phyloP scores from a whole-genome alignment of 2,797 vertebrate species.

The Lophius americanus region DNA sequence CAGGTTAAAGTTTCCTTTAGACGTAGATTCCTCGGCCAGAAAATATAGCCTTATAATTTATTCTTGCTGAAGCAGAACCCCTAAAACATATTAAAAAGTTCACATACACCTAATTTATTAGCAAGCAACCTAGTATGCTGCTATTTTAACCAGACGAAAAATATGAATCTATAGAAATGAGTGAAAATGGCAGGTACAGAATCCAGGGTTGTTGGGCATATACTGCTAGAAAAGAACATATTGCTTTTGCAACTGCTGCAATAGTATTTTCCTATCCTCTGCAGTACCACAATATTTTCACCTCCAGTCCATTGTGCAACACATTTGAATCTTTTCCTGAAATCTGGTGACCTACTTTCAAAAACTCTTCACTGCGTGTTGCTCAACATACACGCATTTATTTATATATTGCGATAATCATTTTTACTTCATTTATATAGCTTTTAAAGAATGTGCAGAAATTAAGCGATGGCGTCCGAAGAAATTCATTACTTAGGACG shows the following conservation, averaged over 20 bases:
- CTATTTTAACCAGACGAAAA: too few relatives aligned
- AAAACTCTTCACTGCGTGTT: background rate
- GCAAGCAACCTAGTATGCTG: too few relatives aligned
- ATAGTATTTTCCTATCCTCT: background rate
- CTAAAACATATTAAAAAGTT: too few relatives aligned
- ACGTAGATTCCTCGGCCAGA: background rate
- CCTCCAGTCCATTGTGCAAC: constrained; percentile 17
- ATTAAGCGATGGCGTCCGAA: background rate
- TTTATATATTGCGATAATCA: background rate
- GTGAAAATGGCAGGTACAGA: too few relatives aligned
- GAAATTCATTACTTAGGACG: background rate
- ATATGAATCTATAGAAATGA: too few relatives aligned
- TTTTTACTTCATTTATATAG: too few relatives aligned
- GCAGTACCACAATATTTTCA: constrained; percentile 16
- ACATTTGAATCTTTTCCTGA: background rate
- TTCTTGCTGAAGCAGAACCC: background rate
- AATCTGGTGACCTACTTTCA: constrained; percentile 55
- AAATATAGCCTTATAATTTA: background rate
- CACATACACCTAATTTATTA: too few relatives aligned
- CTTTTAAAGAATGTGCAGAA: too few relatives aligned
- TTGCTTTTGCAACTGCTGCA: background rate
- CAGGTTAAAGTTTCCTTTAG: constrained; percentile 9
- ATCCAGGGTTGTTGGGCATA: background rate
- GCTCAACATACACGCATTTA: background rate
- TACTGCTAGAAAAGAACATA: background rate